Evolutionary conservation across 2,888 invertebrate genomes (phyloP).

Genomic region (Lobophora halterata): DNA sequence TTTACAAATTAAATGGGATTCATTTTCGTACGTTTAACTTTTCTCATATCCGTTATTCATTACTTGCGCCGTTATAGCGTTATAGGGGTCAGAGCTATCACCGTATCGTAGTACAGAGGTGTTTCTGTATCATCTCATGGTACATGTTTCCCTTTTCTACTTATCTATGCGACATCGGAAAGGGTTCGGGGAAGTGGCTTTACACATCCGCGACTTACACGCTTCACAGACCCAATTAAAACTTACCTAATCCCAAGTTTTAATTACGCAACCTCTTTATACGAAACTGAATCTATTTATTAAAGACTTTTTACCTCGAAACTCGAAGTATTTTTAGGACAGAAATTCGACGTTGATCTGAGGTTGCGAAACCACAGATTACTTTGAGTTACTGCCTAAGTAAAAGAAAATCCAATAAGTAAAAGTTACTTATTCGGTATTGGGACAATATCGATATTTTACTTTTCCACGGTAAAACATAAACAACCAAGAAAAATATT

Average conservation of each 20-base stretch:
- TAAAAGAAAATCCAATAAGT: too few species aligned
- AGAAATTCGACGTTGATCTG: conserved; percentile 15
- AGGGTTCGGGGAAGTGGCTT: conserved; percentile 21
- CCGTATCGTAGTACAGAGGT: conserved; percentile 7
- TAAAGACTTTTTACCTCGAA: too few species aligned
- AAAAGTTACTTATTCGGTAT: conserved; percentile 13
- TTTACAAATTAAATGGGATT: too few species aligned
- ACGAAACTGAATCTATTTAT: conserved; percentile 44
- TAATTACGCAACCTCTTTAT: conserved; percentile 49
- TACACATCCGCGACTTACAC: conserved; percentile 27
- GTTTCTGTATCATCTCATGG: too few species aligned
- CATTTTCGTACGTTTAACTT: too few species aligned
- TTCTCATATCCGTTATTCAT: too few species aligned
- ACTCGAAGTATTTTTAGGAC: conserved; percentile 16
- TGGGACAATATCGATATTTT: conserved; percentile 9
- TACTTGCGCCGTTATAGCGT: too few species aligned
- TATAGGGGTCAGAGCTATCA: conserved; percentile 4
- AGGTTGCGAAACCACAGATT: conserved; percentile 5
- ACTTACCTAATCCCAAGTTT: conserved; percentile 51
- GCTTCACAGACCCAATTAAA: conserved; percentile 43
- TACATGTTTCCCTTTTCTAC: conserved; percentile 11
- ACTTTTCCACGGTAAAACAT: conserved; percentile 10
- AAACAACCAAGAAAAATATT: not conserved
- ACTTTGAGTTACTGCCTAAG: conserved; percentile 7
- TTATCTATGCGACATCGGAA: conserved; percentile 24